Evolutionary conservation across 2,888 invertebrate genomes (phyloP).

Genomic region (Eutolmus rufibarbis): DNA sequence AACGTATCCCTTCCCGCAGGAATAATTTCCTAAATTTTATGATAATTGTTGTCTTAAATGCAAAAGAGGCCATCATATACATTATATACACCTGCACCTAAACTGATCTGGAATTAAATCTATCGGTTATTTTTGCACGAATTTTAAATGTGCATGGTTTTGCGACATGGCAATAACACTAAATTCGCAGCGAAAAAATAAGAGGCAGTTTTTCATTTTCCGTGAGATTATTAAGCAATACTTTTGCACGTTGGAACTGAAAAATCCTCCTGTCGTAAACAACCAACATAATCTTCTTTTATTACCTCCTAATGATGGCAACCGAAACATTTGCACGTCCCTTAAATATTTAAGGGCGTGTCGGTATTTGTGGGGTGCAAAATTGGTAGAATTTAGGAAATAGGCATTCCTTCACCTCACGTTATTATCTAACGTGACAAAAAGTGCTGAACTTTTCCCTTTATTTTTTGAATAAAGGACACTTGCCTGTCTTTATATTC

Average conservation of each 20-base stretch:
- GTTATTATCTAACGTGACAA: slow-evolving; percentile 24
- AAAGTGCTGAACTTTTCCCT: slow-evolving; percentile 4
- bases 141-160: background rate
- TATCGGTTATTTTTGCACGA: background rate
- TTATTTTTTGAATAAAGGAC: background rate
- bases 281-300: slow-evolving; percentile 6
- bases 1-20: background rate
- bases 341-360: background rate
- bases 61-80: background rate
- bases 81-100: background rate
- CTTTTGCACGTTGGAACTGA: background rate
- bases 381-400: background rate
- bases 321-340: slow-evolving; percentile 10
- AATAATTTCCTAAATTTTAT: background rate
- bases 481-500: background rate
- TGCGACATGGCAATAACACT: background rate
- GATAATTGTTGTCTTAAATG: background rate
- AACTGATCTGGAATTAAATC: background rate
- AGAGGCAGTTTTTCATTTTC: background rate
- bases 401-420: slow-evolving; percentile 12
- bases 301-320: slow-evolving; percentile 25
- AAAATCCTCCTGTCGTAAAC: background rate
- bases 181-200: background rate
- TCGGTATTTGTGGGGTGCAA: background rate
- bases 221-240: background rate